Conservation (phyloP, 2,797 vertebrate genomes). For the Melanitta fusca region DNA sequence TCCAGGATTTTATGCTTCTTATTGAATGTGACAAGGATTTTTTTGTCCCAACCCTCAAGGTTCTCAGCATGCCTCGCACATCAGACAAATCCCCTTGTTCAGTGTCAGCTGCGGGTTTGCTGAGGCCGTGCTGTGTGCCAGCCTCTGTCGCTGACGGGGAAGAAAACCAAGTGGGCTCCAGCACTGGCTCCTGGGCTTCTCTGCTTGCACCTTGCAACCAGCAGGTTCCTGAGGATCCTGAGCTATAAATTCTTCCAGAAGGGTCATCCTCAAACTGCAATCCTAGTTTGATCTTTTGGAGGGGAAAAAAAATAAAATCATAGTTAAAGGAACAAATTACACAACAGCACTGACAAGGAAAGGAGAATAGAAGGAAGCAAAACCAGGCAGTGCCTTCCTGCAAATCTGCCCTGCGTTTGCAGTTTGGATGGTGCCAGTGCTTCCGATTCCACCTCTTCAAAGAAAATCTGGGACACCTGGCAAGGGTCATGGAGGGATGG, state of each 20-base stretch:
- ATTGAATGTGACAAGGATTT: not conserved
- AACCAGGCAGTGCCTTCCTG: not conserved
- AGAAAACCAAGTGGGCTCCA: not conserved
- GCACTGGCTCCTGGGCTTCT: not conserved
- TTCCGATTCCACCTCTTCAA: not conserved
- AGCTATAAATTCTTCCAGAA: not conserved
- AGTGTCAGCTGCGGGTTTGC: not conserved
- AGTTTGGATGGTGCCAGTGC: not conserved
- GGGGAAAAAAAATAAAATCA: not conserved
- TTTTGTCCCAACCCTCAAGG: not conserved
- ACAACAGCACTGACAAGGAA: not conserved
- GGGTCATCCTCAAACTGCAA: not conserved
- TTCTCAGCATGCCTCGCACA: not conserved
- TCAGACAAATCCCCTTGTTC: not conserved
- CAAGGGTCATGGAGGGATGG: not conserved
- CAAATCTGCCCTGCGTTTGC: rapidly evolving
- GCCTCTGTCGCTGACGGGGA: not conserved
- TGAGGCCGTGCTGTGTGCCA: not conserved
- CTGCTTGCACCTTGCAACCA: not conserved
- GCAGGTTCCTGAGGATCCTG: not conserved
- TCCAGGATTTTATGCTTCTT: not conserved
- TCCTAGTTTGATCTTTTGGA: not conserved
- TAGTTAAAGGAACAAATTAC: not conserved
- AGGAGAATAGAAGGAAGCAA: not conserved
- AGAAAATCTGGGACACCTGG: not conserved